Base-by-base conservation (phyloP, 2,888 invertebrate genomes). In the Scaptomyza tumidula region DNA sequence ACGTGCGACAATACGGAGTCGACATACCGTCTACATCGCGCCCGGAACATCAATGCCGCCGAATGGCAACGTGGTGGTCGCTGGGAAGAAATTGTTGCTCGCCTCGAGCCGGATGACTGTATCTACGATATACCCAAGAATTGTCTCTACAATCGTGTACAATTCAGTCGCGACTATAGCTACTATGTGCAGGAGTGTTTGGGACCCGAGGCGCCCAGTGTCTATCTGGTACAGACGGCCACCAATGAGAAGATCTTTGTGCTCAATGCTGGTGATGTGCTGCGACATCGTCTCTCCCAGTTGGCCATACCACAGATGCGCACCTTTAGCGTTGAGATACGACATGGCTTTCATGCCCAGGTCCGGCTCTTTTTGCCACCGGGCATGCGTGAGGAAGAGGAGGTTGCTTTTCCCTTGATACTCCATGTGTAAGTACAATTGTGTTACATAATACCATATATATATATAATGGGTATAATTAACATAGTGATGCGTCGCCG, bases 321-420 rank as follows among this genome's bases (percentile, higher is more conserved):
- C 81, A 96, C 95, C 54, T 94, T 96, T 79, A 92, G 94, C 64
- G 95, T 95, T 2, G 94, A 94, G 92, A 94, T 94, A 44, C 93
- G 94, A 41, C 93, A 94, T 77, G 95, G 95, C 7, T 95, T 94
- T 84, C 94, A 94, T 81, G 95, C 96, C 6, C 95, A 95, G 89
- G 97, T 97, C 1, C 94, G 96, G 33, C 93, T 98, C 4, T 94
- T 95, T 57, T 93, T 98, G 43, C 98, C 98, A 0, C 97, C 97
- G 0, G 95, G 96, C 7, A 94, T 97, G 88, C 94, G 96, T 78
- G 96, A 97, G 87, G 95, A 96, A 46, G 97, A 97, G 79, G 96
- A 96, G 87, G 93, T 96, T 62, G 95, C 95, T 0, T 95, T 96
- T 82, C 97, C 98, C 0, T 91, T 98, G 14, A 94, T 98, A 2